These are phyloP conservation scores for Pristionchus maxplancki DNA, from an alignment of 2,888 invertebrate species.

Conservation along the genomic window DNA sequence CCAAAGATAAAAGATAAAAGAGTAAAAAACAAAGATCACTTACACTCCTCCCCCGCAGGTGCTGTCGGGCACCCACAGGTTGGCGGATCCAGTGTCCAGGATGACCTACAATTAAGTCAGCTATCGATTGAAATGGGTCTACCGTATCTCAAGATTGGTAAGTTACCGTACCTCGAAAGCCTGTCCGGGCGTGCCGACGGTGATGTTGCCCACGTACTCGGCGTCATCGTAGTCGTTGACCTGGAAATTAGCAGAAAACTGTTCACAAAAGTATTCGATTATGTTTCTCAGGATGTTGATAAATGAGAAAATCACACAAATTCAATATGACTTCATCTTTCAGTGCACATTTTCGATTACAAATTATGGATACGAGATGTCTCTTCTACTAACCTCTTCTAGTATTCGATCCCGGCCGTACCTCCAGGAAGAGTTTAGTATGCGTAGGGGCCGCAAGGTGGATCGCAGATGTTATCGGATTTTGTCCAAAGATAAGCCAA, in stretches of 20 bases:
- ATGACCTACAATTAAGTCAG: slow-evolving; percentile 56
- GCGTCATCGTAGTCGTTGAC: slow-evolving; percentile 50
- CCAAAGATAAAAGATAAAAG: neutral
- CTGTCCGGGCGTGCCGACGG: slow-evolving; percentile 43
- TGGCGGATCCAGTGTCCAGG: slow-evolving; percentile 69
- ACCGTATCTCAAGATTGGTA: neutral
- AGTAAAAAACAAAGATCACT: neutral
- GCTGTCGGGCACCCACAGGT: slow-evolving; percentile 68
- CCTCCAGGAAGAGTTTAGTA: too few relatives aligned
- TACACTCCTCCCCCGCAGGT: neutral
- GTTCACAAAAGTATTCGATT: neutral
- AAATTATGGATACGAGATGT: too few relatives aligned
- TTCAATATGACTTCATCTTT: too few relatives aligned
- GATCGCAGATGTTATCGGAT: too few relatives aligned
- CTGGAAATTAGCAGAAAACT: neutral
- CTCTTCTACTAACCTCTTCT: too few relatives aligned
- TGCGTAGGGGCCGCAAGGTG: too few relatives aligned
- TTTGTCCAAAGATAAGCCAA: too few relatives aligned
- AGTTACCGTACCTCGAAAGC: slow-evolving; percentile 15
- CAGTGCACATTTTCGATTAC: too few relatives aligned
- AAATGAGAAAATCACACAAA: too few relatives aligned
- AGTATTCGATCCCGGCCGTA: too few relatives aligned
- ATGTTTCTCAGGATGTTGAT: neutral
- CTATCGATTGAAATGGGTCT: neutral
- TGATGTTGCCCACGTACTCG: slow-evolving; percentile 41